Base-by-base conservation (phyloP, 2,797 vertebrate genomes). In the Takifugu rubripes region DNA sequence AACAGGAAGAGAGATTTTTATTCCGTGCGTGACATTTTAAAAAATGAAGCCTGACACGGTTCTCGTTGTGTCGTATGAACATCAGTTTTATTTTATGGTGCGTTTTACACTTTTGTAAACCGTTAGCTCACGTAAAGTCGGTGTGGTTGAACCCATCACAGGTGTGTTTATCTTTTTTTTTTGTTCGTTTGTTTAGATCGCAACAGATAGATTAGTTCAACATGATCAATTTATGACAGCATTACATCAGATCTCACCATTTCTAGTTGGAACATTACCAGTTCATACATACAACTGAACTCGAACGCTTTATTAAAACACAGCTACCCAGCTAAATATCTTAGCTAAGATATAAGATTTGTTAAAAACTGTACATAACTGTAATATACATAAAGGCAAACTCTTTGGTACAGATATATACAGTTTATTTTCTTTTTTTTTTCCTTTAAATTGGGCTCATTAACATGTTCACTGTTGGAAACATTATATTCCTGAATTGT, bases 361-460 rank as follows among this genome's bases (percentile, higher is more conserved):
- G 83, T 90, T 91, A 91, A 90, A 92, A 92, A 91, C 91, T 91
- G 91, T 92, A 91, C 91, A 92, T 83, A 88, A 90, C 89, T 90
- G 87, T 89, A 88, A 91, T 91, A 91, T 91, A 91, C 89, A 91
- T 88, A 89, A 90, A 92, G 89, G 90, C 90, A 90, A 91, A 91
- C 84, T 91, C 91, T 91, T 92, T 92, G 91, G 91, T 91, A 91
- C 89, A 91, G 81, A 90, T 91, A 91, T 90, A 89, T 89, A 92
- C 87, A 92, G 70, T 83, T 85, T 80, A 79, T 85, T 86, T 77
- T 62, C 64, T 68, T 56, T 70, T 71, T 70, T 71, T 79, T 67
- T 71, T 64, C 62, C 71, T 78, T 84, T 67, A 52, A 54, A 66
- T 68, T 66, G 80, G 77, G 77, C 75, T 81, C 68, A 68, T 72